phyloP scores from a whole-genome alignment of 2,797 vertebrate genomes.

The Salmo trutta region DNA sequence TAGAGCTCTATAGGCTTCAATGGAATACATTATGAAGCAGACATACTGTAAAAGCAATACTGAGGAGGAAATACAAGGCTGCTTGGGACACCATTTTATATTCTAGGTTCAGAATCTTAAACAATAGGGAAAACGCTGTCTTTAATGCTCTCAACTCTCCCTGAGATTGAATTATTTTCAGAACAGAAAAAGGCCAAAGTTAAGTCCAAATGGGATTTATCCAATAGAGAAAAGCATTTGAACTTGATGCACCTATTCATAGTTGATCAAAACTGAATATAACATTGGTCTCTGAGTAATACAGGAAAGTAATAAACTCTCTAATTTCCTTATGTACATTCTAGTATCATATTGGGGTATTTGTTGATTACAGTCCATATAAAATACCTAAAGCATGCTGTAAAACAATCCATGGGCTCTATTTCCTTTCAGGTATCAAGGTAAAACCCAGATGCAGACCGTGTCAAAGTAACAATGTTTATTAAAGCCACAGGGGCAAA shows the following conservation, averaged over 20 bases:
- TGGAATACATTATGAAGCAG: constrained; percentile 48
- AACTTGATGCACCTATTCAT: not conserved
- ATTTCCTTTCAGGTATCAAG: no score
- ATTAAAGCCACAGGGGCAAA: no score
- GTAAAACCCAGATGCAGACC: no score
- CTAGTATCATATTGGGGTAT: not conserved
- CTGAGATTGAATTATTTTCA: constrained; percentile 3
- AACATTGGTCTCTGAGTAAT: not conserved
- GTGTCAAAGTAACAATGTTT: no score
- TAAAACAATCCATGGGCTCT: not conserved
- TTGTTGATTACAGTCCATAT: not conserved
- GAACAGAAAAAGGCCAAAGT: constrained; percentile 4
- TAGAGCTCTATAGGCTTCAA: constrained; percentile 27
- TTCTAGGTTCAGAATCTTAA: constrained; percentile 20
- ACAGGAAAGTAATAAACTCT: not conserved
- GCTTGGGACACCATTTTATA: constrained; percentile 25
- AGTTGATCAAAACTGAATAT: not conserved
- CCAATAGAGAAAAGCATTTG: not conserved
- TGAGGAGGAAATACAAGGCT: constrained; percentile 13
- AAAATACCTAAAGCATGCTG: not conserved
- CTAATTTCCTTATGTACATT: no score
- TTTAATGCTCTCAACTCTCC: not conserved
- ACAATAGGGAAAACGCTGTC: not conserved
- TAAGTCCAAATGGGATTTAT: not conserved
- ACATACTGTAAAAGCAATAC: constrained; percentile 20